These are phyloP conservation scores for Limonius californicus DNA, from an alignment of 1,140 invertebrate genomes.

Conservation along the genomic window DNA sequence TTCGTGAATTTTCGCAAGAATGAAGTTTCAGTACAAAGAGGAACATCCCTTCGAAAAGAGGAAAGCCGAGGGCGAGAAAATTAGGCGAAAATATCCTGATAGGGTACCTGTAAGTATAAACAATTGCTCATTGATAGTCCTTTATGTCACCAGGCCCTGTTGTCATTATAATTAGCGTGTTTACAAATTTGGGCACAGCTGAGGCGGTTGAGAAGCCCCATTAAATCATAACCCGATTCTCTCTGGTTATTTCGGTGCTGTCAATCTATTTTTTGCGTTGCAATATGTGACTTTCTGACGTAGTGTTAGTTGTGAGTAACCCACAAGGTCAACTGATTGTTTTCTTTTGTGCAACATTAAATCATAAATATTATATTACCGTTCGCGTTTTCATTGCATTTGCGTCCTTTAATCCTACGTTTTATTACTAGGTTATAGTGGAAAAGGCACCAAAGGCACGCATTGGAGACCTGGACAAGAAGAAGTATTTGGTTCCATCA, in stretches of 20 bases:
- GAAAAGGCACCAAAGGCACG: constrained; percentile 98
- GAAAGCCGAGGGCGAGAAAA: constrained; percentile 97
- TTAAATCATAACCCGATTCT: too few species aligned
- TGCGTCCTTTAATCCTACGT: too few species aligned
- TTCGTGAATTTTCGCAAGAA: constrained; percentile 51
- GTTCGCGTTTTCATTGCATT: too few species aligned
- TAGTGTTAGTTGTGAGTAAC: neutral
- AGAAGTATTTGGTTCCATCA: constrained; percentile 98
- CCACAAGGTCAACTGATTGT: constrained; percentile 1
- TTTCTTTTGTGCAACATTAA: too few species aligned
- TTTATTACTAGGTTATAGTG: constrained; percentile 93
- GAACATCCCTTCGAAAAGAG: constrained; percentile 98
- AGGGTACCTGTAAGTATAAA: constrained; percentile 86
- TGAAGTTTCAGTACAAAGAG: constrained; percentile 99
- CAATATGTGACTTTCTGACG: neutral
- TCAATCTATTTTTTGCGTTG: neutral
- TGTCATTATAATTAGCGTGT: too few species aligned
- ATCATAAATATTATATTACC: too few species aligned
- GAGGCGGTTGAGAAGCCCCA: too few species aligned
- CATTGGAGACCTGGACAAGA: constrained; percentile 98
- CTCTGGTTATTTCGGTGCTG: neutral
- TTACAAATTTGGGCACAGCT: too few species aligned
- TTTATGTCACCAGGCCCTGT: too few species aligned
- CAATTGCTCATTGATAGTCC: too few species aligned
- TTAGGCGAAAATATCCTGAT: constrained; percentile 97